These are phyloP conservation scores for Polyergus mexicanus DNA, from an alignment of 1,140 invertebrate species.

Conservation along the genomic window DNA sequence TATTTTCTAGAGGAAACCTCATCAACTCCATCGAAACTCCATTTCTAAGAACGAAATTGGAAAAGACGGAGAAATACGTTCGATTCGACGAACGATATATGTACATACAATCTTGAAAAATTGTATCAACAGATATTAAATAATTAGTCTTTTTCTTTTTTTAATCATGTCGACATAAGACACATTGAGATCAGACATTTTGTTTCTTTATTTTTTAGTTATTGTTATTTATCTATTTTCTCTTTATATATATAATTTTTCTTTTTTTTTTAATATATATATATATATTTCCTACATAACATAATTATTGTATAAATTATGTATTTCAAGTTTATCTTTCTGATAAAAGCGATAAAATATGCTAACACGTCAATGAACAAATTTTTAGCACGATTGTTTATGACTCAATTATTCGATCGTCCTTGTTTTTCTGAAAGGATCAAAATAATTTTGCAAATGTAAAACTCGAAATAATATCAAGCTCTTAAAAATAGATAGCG, in stretches of 20 bases:
- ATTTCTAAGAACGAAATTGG: constrained; percentile 77
- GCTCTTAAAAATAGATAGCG: not conserved
- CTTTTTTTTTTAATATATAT: not conserved
- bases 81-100: constrained; percentile 63
- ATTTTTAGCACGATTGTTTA: not conserved
- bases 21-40: constrained; percentile 77
- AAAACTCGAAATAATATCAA: not conserved
- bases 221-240: not conserved
- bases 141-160: not conserved
- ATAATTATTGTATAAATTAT: constrained; percentile 4
- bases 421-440: not conserved
- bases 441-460: not conserved
- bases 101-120: constrained; percentile 4
- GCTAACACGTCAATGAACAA: not conserved
- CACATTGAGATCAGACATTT: not conserved
- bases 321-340: no score
- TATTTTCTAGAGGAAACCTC: constrained; percentile 77
- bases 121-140: constrained; percentile 4
- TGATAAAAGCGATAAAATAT: no score
- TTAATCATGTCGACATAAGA: not conserved
- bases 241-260: not conserved
- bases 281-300: not conserved
- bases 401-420: not conserved
- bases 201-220: not conserved
- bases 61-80: constrained; percentile 72